Percentiles rank a stretch among this genome's conserved stretches.
phyloP scores from a whole-genome alignment of 2,888 invertebrate species.

The Spisula subtruncata region DNA sequence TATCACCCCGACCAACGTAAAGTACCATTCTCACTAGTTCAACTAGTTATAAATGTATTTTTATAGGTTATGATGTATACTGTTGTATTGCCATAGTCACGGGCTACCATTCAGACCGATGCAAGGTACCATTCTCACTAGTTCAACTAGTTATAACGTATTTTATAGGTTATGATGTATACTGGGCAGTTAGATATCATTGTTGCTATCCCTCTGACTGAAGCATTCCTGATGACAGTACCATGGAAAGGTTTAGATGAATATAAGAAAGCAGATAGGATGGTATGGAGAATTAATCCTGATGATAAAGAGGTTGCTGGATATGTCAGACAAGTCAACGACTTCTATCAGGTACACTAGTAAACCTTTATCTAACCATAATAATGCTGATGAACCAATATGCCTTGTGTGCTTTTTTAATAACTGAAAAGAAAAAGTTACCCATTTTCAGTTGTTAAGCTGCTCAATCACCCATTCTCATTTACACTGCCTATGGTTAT shows the following conservation, averaged over 20 bases:
- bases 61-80: constrained; percentile 91
- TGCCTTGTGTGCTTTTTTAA: too few species aligned
- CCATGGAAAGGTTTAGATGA: constrained; percentile 91
- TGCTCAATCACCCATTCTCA: too few species aligned
- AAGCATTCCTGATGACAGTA: constrained; percentile 92
- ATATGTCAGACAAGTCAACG: constrained; percentile 83
- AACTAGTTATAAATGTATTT: neutral
- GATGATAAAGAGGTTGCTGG: constrained; percentile 85
- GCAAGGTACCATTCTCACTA: too few species aligned
- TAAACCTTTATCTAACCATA: neutral
- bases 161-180: constrained; percentile 90
- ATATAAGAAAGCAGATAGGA: constrained; percentile 90
- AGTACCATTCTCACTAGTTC: constrained; percentile 91
- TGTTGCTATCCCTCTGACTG: constrained; percentile 95
- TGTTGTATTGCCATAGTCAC: too few species aligned
- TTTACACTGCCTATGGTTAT: too few species aligned
- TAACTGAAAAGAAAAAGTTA: too few species aligned
- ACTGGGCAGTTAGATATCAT: constrained; percentile 97
- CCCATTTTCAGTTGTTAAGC: too few species aligned
- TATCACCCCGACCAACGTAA: too few species aligned
- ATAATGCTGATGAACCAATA: too few species aligned
- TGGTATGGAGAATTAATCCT: constrained; percentile 90
- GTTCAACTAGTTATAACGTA: neutral
- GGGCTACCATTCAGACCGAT: too few species aligned
- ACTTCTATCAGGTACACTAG: constrained; percentile 83